Conservation (phyloP, 2,888 invertebrate genomes). For the Folsomia manolachei region DNA sequence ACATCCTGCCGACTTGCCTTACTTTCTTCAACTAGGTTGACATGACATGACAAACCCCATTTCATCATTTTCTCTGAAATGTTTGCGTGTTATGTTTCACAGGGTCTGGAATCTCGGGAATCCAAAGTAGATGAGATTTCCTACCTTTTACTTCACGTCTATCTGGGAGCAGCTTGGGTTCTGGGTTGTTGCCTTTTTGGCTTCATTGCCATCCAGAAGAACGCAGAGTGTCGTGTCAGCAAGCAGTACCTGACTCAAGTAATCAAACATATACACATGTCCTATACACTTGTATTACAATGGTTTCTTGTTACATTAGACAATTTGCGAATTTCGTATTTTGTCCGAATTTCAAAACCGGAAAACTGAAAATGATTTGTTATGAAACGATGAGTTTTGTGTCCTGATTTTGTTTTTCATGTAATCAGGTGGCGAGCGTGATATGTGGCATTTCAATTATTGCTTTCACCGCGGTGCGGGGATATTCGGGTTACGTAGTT, state of each 20-base stretch:
- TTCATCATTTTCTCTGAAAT: not conserved
- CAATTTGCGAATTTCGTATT: too few relatives aligned
- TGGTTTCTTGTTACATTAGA: too few relatives aligned
- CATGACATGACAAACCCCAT: not conserved
- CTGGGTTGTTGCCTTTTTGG: slow-evolving; percentile 79
- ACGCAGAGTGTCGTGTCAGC: slow-evolving; percentile 78
- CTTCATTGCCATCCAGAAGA: slow-evolving; percentile 73
- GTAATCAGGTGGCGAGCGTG: slow-evolving; percentile 66
- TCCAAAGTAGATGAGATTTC: slow-evolving; percentile 31
- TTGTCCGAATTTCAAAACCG: too few relatives aligned
- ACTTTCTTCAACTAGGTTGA: too few relatives aligned
- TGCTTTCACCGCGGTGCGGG: slow-evolving; percentile 64
- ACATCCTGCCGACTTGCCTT: too few relatives aligned
- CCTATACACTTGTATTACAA: too few relatives aligned
- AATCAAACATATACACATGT: not conserved
- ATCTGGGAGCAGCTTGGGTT: slow-evolving; percentile 78
- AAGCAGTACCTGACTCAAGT: slow-evolving; percentile 72
- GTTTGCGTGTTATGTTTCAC: not conserved
- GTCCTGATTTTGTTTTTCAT: slow-evolving; percentile 6
- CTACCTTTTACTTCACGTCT: slow-evolving; percentile 61
- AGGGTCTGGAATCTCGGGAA: slow-evolving; percentile 34
- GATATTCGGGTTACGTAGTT: slow-evolving; percentile 69
- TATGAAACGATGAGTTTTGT: not conserved
- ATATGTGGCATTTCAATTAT: slow-evolving; percentile 74
- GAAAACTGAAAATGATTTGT: too few relatives aligned